Base-by-base conservation (phyloP, 2,888 invertebrate genomes). In the Pandemis heparana region DNA sequence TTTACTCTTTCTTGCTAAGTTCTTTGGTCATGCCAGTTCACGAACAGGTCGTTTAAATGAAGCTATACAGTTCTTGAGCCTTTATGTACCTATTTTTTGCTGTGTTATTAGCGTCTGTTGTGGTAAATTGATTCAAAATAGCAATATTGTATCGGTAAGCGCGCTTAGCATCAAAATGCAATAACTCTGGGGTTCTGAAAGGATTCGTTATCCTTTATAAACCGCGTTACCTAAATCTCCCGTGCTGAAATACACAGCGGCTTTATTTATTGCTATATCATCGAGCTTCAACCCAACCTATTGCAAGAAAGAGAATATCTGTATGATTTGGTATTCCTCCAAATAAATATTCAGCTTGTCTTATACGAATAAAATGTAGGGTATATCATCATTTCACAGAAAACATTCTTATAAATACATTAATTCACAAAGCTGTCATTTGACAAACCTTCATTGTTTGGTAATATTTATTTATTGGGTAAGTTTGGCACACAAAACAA, bases 91-190 rank as follows among this genome's bases (percentile, higher is more conserved):
- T 6, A 18, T 41, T 14, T 46, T 10, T 68, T 68, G 39, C 18
- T 68, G 53, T 62, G 53, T 62, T 64, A 63, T 51, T 59, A 39
- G 41, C 18, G 39, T 9, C 32, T 23, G 63, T 23, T n/a, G 23
- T 64, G 38, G 60, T 53, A 65, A 69, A 70, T 70, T 70, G 53
- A 70, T 70, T 74, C 32, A 18, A 56, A 59, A 65, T 70, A 65
- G 70, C 70, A 70, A 65, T 61, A 74, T 60, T 70, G 51, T 60
- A 65, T 60, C 70, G 70, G 74, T 78, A 75, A 77, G 75, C 80
- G 77, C 77, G 76, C 75, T 80, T 81, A 81, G 76, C 82, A 81
- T 82, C 77, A 82, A 79, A 83, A 79, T 76, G 77, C 79, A 76
- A 81, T 83, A 83, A 81, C 78, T 82, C 79, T 75, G 76, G 70